These are phyloP conservation scores for Pantherophis vulpinus DNA, from an alignment of 2,797 vertebrate species.

Conservation along the genomic window DNA sequence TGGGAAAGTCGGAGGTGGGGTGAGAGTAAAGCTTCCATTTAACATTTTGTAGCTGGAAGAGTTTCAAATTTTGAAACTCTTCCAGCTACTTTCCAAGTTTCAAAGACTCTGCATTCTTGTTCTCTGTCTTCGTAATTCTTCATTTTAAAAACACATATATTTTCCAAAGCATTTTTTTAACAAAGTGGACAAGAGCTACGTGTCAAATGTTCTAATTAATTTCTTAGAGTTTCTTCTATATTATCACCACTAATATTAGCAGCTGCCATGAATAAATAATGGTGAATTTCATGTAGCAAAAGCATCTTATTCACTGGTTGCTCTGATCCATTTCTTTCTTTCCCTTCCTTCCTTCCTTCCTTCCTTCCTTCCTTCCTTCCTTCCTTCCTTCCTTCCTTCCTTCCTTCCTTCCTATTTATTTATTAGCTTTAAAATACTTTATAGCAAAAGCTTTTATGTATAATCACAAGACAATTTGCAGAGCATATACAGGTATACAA, in stretches of 20 bases:
- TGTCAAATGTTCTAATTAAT: conserved; percentile 6
- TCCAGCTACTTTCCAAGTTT: not conserved
- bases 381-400: not conserved
- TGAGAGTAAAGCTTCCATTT: not conserved
- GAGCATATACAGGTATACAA: not conserved
- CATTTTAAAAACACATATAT: not conserved
- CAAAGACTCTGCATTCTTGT: not conserved
- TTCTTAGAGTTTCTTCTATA: conserved; percentile 8
- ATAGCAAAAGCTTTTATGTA: not conserved
- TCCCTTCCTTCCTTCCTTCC: not conserved
- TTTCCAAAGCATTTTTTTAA: not conserved
- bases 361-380: no score
- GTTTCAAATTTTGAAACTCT: not conserved
- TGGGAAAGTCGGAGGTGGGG: not conserved
- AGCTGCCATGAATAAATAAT: not conserved
- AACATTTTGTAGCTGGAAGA: not conserved
- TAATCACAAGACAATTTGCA: not conserved
- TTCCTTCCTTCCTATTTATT: not conserved
- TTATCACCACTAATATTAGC: not conserved
- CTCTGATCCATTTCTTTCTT: not conserved
- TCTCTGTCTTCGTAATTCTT: not conserved
- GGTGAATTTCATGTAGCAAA: not conserved
- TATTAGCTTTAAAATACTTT: not conserved
- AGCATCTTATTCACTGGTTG: not conserved
- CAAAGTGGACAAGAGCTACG: not conserved